Base-by-base conservation (phyloP, 1,140 invertebrate species). In the Zaprionus gabonicus region DNA sequence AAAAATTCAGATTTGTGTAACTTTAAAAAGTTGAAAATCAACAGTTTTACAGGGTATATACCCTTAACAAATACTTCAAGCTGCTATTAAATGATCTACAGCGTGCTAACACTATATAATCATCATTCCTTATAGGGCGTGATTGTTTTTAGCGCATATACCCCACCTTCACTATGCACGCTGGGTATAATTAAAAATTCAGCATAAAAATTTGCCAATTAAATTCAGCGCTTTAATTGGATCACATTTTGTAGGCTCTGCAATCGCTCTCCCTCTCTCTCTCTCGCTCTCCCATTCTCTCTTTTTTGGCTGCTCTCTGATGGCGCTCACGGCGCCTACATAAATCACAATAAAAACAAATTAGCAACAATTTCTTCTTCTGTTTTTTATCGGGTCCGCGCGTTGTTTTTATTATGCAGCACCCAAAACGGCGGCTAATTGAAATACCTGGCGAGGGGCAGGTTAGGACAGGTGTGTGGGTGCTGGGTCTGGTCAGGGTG, bases 261-360 rank as follows among this genome's bases (percentile, higher is more conserved):
- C 44, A 41, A n/a, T 49, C 34, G 15, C n/a, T 53, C 12, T n/a
- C n/a, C n/a, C n/a, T n/a, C n/a, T 49, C 12, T 55, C 20, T 20
- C 25, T 17, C 36, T 53, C 7, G 15, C 13, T 55, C 20, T n/a
- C 25, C 15, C 36, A 41, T 4, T 17, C 13, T 9, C 9, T n/a
- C 20, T 17, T 4, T 46, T 13, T 58, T 46, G 9, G 13, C 25
- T 58, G 28, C 28, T 58, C 56, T 58, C 31, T 17, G 4, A 46
- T 44, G 53, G 12, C 36, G 36, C 69, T 64, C 78, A 81, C 66
- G 74, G 56, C 59, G 66, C 51, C 65, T 28, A 51, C 81, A 90
- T 90, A 85, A 90, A 90, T 90, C 85, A 90, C 81, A 90, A 90
- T 90, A 90, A 85, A 90, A 90, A 85, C 62, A 85, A 90, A 90